Conservation (phyloP, 2,888 invertebrate genomes). For the Rhimphoctona megacephalus region DNA sequence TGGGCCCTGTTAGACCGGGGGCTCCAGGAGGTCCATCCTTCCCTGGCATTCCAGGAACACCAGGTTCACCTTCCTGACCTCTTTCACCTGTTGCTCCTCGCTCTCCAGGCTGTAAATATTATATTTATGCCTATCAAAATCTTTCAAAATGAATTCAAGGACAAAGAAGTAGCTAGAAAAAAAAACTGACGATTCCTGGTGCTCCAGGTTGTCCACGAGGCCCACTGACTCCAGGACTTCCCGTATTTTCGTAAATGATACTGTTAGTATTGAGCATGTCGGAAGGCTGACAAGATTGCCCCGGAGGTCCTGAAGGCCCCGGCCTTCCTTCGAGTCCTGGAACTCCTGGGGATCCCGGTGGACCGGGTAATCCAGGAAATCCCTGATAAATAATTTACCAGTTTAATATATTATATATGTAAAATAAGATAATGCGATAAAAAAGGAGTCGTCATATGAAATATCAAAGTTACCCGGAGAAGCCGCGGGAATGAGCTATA, state of each 20-base stretch:
- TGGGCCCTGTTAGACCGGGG: constrained; percentile 87
- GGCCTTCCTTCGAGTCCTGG: constrained; percentile 82
- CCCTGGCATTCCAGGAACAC: constrained; percentile 87
- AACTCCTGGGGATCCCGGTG: constrained; percentile 85
- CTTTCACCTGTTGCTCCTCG: constrained; percentile 87
- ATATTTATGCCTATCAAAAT: background rate
- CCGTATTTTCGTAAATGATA: constrained; percentile 75
- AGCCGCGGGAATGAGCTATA: too few species aligned
- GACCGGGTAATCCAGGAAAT: constrained; percentile 80
- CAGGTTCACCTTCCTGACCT: constrained; percentile 86
- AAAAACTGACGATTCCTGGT: constrained; percentile 85
- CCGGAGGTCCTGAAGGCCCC: constrained; percentile 85
- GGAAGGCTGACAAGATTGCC: constrained; percentile 81
- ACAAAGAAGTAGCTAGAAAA: background rate
- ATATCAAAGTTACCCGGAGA: too few species aligned
- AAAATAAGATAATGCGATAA: background rate
- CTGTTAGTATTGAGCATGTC: constrained; percentile 77
- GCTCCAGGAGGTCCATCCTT: constrained; percentile 87
- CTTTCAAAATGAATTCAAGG: constrained; percentile 76
- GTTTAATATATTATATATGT: background rate
- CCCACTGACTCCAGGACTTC: constrained; percentile 85
- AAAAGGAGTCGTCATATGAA: background rate
- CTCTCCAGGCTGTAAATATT: constrained; percentile 86
- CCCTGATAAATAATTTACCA: constrained; percentile 74
- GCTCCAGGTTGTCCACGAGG: constrained; percentile 87